phyloP scores from a whole-genome alignment of 2,113 vertebrate species.

The Scopus umbretta region DNA sequence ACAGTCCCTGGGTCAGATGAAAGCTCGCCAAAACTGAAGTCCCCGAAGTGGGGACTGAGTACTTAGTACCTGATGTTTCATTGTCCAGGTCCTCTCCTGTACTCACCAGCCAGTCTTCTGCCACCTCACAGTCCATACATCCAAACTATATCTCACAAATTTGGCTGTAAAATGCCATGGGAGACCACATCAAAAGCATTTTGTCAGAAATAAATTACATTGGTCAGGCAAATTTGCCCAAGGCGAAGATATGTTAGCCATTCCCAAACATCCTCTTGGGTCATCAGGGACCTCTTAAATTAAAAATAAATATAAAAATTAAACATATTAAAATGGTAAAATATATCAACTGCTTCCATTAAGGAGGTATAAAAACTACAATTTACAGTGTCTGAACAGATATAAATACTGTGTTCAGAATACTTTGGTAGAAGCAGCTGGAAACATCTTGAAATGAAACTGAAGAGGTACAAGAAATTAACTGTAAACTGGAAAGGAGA shows the following conservation, averaged over 20 bases:
- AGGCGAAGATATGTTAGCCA: background rate
- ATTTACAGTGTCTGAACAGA: background rate
- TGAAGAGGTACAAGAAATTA: background rate
- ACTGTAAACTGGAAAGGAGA: background rate
- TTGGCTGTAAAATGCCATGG: background rate
- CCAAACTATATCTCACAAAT: background rate
- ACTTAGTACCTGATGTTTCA: background rate
- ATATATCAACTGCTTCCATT: background rate
- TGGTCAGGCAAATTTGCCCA: background rate
- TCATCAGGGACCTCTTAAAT: background rate
- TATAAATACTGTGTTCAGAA: background rate
- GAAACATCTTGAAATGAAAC: background rate
- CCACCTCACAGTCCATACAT: background rate
- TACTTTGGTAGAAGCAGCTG: background rate
- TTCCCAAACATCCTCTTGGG: background rate
- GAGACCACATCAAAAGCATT: background rate
- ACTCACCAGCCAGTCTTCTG: background rate
- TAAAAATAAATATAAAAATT: background rate
- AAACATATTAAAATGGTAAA: background rate
- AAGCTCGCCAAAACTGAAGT: background rate
- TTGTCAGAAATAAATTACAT: background rate
- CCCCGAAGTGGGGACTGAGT: background rate
- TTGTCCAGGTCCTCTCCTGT: background rate
- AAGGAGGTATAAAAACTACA: background rate
- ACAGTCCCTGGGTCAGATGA: background rate